Evolutionary conservation across 2,888 invertebrate species (phyloP).

Genomic region (Lomographa bimaculata): DNA sequence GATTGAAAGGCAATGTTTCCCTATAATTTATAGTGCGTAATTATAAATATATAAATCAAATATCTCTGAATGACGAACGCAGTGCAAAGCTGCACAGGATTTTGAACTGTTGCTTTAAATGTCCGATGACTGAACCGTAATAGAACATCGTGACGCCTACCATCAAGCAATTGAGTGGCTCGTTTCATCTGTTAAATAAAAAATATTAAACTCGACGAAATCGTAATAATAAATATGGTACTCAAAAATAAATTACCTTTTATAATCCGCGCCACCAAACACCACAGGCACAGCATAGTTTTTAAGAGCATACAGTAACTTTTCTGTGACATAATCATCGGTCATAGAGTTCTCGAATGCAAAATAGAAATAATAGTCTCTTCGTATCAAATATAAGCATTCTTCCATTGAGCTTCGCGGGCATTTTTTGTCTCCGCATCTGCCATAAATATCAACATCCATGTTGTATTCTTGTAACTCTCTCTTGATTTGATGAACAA

Average conservation of each 20-base stretch:
- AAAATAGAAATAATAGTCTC: slow-evolving; percentile 55
- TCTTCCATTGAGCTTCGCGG: slow-evolving; percentile 21
- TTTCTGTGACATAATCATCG: slow-evolving; percentile 58
- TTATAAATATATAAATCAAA: too few species aligned
- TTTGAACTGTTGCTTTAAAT: too few species aligned
- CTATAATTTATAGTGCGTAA: too few species aligned
- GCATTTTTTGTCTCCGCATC: slow-evolving; percentile 43
- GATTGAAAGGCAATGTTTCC: too few species aligned
- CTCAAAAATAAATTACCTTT: slow-evolving; percentile 36
- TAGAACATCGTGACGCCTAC: too few species aligned
- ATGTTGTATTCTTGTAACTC: slow-evolving; percentile 37
- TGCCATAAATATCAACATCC: slow-evolving; percentile 46
- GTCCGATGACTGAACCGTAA: too few species aligned
- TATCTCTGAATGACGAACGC: too few species aligned
- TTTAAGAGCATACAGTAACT: slow-evolving; percentile 57
- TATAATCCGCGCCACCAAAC: slow-evolving; percentile 85
- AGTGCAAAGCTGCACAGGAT: too few species aligned
- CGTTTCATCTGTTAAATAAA: not conserved
- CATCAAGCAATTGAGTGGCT: too few species aligned
- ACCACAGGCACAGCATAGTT: slow-evolving; percentile 85
- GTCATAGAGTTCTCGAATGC: slow-evolving; percentile 53
- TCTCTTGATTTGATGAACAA: slow-evolving; percentile 29
- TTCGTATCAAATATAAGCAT: slow-evolving; percentile 37
- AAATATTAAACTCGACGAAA: not conserved
- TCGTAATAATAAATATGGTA: slow-evolving; percentile 16